phyloP scores from a whole-genome alignment of 1,140 invertebrate genomes.

The Chrysoperla carnea region DNA sequence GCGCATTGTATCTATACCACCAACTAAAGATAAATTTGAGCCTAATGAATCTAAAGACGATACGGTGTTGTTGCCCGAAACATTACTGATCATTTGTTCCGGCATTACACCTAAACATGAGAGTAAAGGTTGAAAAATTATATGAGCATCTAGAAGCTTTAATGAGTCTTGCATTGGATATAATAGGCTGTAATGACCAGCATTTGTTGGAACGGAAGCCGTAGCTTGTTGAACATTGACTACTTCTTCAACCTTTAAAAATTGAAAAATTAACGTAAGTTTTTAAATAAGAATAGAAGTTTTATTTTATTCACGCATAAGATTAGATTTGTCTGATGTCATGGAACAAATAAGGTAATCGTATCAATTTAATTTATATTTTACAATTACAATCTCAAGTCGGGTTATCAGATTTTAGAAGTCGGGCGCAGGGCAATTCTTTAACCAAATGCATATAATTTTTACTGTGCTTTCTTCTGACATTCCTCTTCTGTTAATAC shows the following conservation, averaged over 20 bases:
- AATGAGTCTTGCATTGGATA: conserved; percentile 69
- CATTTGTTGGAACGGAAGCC: conserved; percentile 5
- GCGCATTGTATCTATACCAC: conserved; percentile 67
- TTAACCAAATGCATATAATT: no score
- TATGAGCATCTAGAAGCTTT: conserved; percentile 70
- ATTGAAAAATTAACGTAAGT: background rate
- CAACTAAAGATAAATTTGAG: conserved; percentile 76
- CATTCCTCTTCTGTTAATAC: no score
- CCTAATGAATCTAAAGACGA: conserved; percentile 73
- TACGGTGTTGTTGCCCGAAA: conserved; percentile 26
- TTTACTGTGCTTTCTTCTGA: no score
- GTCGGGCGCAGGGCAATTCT: no score
- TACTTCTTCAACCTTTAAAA: conserved; percentile 12
- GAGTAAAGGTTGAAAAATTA: conserved; percentile 80
- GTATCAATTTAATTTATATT: no score
- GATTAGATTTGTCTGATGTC: no score
- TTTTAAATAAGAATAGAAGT: background rate
- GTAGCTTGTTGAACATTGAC: background rate
- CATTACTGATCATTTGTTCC: conserved; percentile 53
- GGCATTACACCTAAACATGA: conserved; percentile 73
- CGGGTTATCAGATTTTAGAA: no score
- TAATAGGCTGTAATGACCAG: conserved; percentile 31
- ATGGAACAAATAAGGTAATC: no score
- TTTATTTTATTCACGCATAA: no score
- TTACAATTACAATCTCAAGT: no score